phyloP scores from a whole-genome alignment of 2,888 invertebrate genomes.

The Colletes collaris region DNA sequence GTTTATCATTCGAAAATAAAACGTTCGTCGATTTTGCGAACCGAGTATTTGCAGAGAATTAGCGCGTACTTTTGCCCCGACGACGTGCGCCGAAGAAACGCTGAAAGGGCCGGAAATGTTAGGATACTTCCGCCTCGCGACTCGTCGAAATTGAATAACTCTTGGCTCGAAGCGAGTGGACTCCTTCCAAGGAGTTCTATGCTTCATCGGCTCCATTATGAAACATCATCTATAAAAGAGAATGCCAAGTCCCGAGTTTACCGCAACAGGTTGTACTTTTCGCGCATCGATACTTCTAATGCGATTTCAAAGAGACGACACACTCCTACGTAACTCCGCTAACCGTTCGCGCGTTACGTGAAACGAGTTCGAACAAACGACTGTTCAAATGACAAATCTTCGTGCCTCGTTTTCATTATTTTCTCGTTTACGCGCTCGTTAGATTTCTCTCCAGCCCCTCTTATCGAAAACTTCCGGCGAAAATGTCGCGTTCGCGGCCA shows the following conservation, averaged over 20 bases:
- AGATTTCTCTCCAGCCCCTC: too few relatives aligned
- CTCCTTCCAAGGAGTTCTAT: constrained; percentile 27
- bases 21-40: neutral
- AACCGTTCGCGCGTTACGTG: too few relatives aligned
- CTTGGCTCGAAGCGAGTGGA: constrained; percentile 35
- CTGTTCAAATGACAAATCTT: too few relatives aligned
- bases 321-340: neutral
- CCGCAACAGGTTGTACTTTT: constrained; percentile 49
- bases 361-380: too few relatives aligned
- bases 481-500: too few relatives aligned
- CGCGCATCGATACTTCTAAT: constrained; percentile 6
- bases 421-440: too few relatives aligned
- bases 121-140: constrained; percentile 29
- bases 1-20: neutral
- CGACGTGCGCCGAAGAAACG: neutral
- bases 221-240: constrained; percentile 44
- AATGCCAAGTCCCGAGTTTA: constrained; percentile 32
- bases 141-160: constrained; percentile 54
- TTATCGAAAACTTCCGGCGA: too few relatives aligned
- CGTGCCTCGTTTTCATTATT: too few relatives aligned
- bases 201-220: constrained; percentile 56
- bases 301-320: constrained; percentile 5
- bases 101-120: neutral
- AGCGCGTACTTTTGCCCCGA: neutral
- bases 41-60: neutral